Evolutionary conservation across 2,888 invertebrate species (phyloP), one percentile per base, ranked within the genome.

Genomic region (Hydrotaea cyrtoneurina): DNA sequence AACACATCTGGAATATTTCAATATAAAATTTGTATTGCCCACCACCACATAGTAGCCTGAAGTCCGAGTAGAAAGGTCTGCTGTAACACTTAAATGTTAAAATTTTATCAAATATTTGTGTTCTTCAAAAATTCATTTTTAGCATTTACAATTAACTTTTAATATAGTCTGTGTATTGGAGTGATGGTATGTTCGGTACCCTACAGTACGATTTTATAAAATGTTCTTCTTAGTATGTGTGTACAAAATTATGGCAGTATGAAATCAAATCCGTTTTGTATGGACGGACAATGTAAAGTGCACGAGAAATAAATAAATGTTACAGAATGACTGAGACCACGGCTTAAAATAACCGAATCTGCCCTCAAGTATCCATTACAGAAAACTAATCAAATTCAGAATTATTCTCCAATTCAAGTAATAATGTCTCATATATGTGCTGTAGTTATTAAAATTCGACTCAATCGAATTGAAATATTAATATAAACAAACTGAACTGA

Each of bases 91-190:
- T 85, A 82, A 77, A 85, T 80, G 71, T 85, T 78, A 77, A 82
- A 69, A 82, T 85, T 74, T 73, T 79, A 85, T 85, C 85, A 85
- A 85, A 85, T 85, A 62, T 85, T 55, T 85, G 85, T 85, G 85
- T 82, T 77, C 81, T 46, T 46, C 76, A 72, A 62, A 62, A 69
- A 23, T 23, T 79, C 66, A 62, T 81, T 69, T 74, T 73, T 62
- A 74, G 66, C 76, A 82, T 85, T 85, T 83, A 79, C 83, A 83
- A 76, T 79, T 15, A 79, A 69, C 55, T 17, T 78, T n/a, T 19
- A 66, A 66, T 15, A 43, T n/a, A 39, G 39, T 39, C 19, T 59
- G 19, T 71, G n/a, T 77, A 66, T 21, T 43, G 8, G 55, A 11
- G 55, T 21, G 55, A 21, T 2, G 10, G 11, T 55, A 55, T 21